Evolutionary conservation across 2,888 invertebrate species (phyloP), one percentile per base, ranked within the genome.

Genomic region (Notodonta ziczac): DNA sequence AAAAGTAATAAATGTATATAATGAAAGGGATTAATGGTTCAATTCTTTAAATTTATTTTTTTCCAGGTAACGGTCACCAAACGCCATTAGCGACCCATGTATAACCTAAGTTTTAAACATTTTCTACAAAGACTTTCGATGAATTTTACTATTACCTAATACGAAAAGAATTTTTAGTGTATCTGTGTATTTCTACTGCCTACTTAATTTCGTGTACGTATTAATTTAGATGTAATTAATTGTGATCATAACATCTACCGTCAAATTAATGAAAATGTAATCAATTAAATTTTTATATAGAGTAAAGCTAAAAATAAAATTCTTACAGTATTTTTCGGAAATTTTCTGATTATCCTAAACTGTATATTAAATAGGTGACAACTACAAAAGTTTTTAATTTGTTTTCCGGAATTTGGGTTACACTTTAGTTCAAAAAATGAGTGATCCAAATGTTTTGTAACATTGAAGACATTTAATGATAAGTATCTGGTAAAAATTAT

Each of bases 1-100:
- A 4, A 35, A 5, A 35, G 35, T 35, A 24, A 24, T 24, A 35
- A 35, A 35, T 35, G 35, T 2, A 35, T 5, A 35, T 35, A 3
- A 1, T 35, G 5, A 6, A 35, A 35, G 7, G 35, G 2, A 35
- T 5, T 35, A 35, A 35, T 35, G 7, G 35, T 5, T 35, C 35
- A 35, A 3, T 6, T 42, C 9, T 48, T 39, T 2, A 46, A 44
- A 46, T 46, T 46, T 5, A 8, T 72, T 73, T 56, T 74, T 88
- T 85, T 55, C 90, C 90, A 94, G 94, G 94, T 87, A 93, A 90
- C 66, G 87, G 89, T 40, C 86, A 86, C 42, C 92, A 91, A 72
- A 87, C 89, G 57, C 90, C 95, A 4, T 80, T 95, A 77, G 95
- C 95, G 52, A 95, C 95, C 48, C 95, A 95, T 73, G 95, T 95